phyloP scores from a whole-genome alignment of 1,140 invertebrate genomes.

The Tetramorium alpestre region DNA sequence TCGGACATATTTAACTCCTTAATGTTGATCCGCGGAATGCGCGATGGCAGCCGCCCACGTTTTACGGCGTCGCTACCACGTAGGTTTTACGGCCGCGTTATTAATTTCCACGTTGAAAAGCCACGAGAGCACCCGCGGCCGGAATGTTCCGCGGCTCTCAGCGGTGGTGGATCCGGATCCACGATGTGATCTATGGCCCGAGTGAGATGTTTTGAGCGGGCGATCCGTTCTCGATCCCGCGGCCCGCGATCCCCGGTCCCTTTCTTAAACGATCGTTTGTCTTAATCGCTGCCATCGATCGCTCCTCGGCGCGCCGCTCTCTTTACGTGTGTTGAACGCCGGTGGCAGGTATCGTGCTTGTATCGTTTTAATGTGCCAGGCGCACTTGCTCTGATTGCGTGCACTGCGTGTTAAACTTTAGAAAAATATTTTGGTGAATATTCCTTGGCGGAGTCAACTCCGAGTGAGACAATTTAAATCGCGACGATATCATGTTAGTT shows the following conservation, averaged over 20 bases:
- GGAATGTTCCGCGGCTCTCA: slow-evolving; percentile 70
- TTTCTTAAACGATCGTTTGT: slow-evolving; percentile 83
- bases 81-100: slow-evolving; percentile 68
- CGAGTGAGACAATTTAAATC: too few relatives aligned
- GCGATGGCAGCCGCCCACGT: slow-evolving; percentile 70
- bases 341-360: slow-evolving; percentile 72
- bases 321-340: slow-evolving; percentile 60
- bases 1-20: slow-evolving; percentile 49
- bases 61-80: slow-evolving; percentile 68
- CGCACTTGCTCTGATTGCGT: background rate
- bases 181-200: slow-evolving; percentile 81
- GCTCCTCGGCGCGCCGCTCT: slow-evolving; percentile 65
- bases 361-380: slow-evolving; percentile 54
- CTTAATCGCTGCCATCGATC: slow-evolving; percentile 82
- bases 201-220: slow-evolving; percentile 84
- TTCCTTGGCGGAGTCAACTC: background rate
- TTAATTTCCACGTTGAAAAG: slow-evolving; percentile 78
- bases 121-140: slow-evolving; percentile 65
- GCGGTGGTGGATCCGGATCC: slow-evolving; percentile 72
- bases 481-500: too few relatives aligned
- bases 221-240: slow-evolving; percentile 82
- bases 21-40: slow-evolving; percentile 42
- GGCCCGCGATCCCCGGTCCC: slow-evolving; percentile 64
- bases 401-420: slow-evolving; percentile 5
- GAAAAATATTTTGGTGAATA: background rate